A percentile compares a stretch with the other conserved stretches of the same genome.
These are phyloP conservation scores for Deilephila elpenor DNA, from an alignment of 2,888 invertebrate genomes.

Conservation along the genomic window DNA sequence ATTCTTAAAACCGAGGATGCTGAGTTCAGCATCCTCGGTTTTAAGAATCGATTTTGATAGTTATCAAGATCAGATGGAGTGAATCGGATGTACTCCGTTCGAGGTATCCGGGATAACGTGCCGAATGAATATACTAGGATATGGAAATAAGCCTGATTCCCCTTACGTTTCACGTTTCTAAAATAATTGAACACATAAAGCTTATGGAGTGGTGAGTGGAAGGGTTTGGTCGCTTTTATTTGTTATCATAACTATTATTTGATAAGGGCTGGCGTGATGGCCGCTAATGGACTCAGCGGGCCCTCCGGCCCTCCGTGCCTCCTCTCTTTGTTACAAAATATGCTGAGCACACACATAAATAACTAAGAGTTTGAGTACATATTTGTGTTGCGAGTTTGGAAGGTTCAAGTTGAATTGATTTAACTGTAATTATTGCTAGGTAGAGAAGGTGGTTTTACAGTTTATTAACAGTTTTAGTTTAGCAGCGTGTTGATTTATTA, in stretches of 20 bases:
- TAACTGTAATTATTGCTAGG: not conserved
- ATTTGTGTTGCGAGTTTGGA: not conserved
- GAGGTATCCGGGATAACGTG: too few species aligned
- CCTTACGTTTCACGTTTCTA: not conserved
- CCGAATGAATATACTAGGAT: too few species aligned
- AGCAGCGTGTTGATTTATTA: not conserved
- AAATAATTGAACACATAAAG: constrained; percentile 2
- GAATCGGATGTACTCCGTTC: too few species aligned
- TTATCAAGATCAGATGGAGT: too few species aligned
- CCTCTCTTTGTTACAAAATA: constrained; percentile 20
- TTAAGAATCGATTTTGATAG: too few species aligned
- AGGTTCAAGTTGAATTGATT: not conserved
- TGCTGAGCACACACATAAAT: constrained; percentile 9
- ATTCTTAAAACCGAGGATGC: too few species aligned
- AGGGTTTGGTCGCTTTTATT: constrained; percentile 35
- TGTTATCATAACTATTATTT: constrained; percentile 40
- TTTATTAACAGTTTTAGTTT: not conserved
- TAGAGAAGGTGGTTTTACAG: not conserved
- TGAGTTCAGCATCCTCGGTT: too few species aligned
- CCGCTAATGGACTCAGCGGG: constrained; percentile 39
- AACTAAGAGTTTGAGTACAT: constrained; percentile 4
- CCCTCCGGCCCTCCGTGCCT: constrained; percentile 31
- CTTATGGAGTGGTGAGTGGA: constrained; percentile 23
- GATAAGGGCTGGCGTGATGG: constrained; percentile 34
- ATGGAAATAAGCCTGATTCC: too few species aligned